These are phyloP conservation scores for Heliconius erato DNA, from an alignment of 2,888 invertebrate genomes.

Conservation along the genomic window DNA sequence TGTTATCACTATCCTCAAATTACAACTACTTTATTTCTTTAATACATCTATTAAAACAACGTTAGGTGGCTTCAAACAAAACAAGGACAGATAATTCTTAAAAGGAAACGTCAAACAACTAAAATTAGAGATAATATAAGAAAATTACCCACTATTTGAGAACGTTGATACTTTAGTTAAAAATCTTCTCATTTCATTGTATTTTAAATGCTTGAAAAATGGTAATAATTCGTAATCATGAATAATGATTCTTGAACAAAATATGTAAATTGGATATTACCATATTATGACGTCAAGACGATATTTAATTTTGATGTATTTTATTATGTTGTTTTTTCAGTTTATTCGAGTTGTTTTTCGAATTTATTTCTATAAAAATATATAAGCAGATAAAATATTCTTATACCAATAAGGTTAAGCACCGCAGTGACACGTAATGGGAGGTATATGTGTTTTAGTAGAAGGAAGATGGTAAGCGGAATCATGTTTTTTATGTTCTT, in stretches of 20 bases:
- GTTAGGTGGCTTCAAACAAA: constrained; percentile 13
- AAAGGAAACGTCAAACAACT: constrained; percentile 8
- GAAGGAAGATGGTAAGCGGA: too few species aligned
- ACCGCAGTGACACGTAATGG: not conserved
- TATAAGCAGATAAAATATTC: not conserved
- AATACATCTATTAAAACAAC: constrained; percentile 16
- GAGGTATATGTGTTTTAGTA: not conserved
- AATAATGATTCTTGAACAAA: constrained; percentile 24
- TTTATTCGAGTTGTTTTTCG: not conserved
- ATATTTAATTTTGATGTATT: not conserved
- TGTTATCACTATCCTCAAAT: constrained; percentile 6
- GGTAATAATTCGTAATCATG: constrained; percentile 37
- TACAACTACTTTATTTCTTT: not conserved
- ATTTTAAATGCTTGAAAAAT: constrained; percentile 27
- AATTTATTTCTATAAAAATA: not conserved
- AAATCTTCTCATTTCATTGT: constrained; percentile 16
- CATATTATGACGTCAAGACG: constrained; percentile 6
- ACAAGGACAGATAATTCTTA: constrained; percentile 23
- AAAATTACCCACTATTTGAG: constrained; percentile 16
- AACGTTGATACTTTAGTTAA: constrained; percentile 13
- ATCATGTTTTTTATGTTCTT: too few species aligned
- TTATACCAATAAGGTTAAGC: not conserved
- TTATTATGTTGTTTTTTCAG: not conserved
- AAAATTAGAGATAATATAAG: constrained; percentile 12
- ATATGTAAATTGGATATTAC: not conserved